A percentile compares a stretch with the other conserved stretches of the same genome.
These are phyloP conservation scores for pig (Sus scrofa) DNA, from an alignment of 2,113 vertebrate genomes.

Conservation along the genomic window DNA sequence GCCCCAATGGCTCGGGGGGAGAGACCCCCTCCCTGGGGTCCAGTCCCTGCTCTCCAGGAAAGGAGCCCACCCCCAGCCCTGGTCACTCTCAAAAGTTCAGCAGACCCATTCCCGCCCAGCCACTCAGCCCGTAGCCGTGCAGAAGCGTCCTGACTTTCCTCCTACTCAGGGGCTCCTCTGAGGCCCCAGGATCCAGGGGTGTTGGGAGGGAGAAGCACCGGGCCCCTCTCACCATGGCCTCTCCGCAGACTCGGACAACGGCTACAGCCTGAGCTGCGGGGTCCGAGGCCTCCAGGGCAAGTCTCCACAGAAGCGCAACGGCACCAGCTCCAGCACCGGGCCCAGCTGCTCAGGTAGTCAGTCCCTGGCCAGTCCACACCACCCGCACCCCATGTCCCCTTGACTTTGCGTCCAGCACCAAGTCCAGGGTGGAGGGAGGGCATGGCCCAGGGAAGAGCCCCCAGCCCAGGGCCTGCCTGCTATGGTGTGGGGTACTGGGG, in stretches of 20 bases:
- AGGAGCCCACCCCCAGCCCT: neutral
- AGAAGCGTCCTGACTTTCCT: neutral
- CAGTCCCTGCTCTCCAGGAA: neutral
- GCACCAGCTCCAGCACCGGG: constrained; percentile 84
- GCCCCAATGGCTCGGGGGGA: neutral
- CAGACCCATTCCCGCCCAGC: neutral
- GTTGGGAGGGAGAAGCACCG: neutral
- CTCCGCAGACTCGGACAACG: constrained; percentile 93
- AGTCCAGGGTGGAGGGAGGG: accelerated
- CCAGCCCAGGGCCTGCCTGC: neutral
- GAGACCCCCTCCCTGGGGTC: neutral
- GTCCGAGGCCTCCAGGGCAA: constrained; percentile 91
- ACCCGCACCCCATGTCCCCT: accelerated
- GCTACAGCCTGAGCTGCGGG: constrained; percentile 95
- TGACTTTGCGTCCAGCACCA: neutral
- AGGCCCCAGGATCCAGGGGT: neutral
- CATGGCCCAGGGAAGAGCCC: neutral
- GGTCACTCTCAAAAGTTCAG: neutral
- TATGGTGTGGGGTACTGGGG: accelerated
- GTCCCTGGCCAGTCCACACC: neutral
- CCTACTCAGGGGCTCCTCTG: too few species aligned
- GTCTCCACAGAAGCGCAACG: constrained; percentile 88
- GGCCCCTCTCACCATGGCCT: neutral
- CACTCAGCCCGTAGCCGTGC: accelerated
- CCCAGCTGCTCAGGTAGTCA: constrained; percentile 91